Conservation (phyloP, 2,888 invertebrate genomes). For the Mimumesa dahlbomi region DNA sequence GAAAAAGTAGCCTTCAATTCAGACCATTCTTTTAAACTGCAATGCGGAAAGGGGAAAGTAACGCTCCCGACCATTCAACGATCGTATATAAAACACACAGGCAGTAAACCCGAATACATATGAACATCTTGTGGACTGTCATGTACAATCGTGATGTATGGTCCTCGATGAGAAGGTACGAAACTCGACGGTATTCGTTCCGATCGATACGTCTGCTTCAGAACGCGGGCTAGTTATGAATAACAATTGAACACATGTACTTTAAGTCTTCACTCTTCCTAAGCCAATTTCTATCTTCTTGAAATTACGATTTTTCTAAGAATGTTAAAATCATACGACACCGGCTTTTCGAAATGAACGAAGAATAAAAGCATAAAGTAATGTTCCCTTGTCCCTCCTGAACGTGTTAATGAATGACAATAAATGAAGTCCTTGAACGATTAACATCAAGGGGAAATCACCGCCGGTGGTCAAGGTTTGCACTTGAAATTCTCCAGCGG, state of each 20-base stretch:
- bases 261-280: background rate
- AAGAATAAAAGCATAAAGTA: too few species aligned
- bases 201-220: constrained; percentile 37
- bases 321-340: too few species aligned
- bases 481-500: constrained; percentile 15
- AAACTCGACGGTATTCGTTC: constrained; percentile 33
- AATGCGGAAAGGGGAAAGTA: too few species aligned
- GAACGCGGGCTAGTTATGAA: constrained; percentile 18
- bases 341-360: too few species aligned
- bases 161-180: constrained; percentile 17
- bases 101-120: background rate
- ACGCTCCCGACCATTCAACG: too few species aligned
- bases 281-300: too few species aligned
- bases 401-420: background rate
- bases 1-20: too few species aligned
- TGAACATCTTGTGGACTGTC: background rate
- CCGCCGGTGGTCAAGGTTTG: background rate
- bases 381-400: background rate
- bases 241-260: constrained; percentile 11
- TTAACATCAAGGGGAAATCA: background rate
- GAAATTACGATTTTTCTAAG: too few species aligned
- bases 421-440: background rate
- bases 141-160: constrained; percentile 15
- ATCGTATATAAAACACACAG: background rate
- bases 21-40: too few species aligned